Conservation (phyloP, 2,888 invertebrate genomes). For the Epistrophe eligans region DNA sequence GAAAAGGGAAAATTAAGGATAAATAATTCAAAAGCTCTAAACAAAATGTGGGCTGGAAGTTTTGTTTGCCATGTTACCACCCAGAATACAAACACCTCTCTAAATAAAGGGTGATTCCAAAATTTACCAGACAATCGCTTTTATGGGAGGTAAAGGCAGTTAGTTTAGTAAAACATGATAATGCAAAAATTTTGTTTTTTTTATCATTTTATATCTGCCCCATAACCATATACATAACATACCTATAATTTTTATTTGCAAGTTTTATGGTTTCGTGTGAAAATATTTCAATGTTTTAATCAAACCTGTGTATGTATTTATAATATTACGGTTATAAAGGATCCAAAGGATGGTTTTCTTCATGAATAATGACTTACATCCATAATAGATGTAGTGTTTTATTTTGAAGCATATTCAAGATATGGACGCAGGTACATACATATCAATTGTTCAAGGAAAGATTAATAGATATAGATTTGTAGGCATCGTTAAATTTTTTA, state of each 20-base stretch:
- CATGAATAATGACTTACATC: too few species aligned
- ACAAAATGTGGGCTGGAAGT: slow-evolving; percentile 52
- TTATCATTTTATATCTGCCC: neutral
- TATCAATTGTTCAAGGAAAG: too few species aligned
- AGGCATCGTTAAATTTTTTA: too few species aligned
- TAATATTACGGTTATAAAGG: too few species aligned
- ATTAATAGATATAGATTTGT: too few species aligned
- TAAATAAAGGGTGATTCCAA: slow-evolving; percentile 13
- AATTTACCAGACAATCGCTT: neutral
- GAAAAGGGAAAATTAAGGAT: slow-evolving; percentile 67
- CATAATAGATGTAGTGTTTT: too few species aligned
- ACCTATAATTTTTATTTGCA: neutral
- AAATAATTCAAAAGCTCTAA: slow-evolving; percentile 72
- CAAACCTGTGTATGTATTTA: too few species aligned
- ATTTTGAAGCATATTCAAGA: too few species aligned
- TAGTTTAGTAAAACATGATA: neutral
- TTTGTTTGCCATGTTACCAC: slow-evolving; percentile 44
- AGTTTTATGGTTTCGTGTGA: neutral
- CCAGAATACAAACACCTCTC: neutral
- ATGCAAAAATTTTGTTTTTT: neutral
- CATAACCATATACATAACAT: neutral
- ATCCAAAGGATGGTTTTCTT: too few species aligned
- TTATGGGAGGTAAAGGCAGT: neutral
- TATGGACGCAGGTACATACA: too few species aligned
- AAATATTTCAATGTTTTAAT: neutral